Evolutionary conservation across 2,113 vertebrate species (phyloP).

Genomic region (Pelecanoides urinatrix): DNA sequence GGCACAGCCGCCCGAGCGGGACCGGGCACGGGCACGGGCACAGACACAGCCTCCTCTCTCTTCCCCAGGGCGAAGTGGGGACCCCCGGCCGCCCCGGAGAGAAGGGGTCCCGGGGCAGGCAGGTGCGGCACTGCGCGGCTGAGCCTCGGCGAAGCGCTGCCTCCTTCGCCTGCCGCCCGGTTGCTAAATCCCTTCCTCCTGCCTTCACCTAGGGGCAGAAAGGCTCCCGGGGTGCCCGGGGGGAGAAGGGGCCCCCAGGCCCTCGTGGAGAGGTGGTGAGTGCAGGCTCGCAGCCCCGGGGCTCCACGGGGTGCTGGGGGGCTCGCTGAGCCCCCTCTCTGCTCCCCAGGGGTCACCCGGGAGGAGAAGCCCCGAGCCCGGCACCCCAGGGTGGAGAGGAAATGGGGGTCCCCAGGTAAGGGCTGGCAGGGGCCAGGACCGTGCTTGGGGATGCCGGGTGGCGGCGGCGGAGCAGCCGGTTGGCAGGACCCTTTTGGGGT

Average conservation of each 20-base stretch:
- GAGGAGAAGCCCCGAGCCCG: background rate
- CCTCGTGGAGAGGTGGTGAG: background rate
- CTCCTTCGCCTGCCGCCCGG: fast-evolving
- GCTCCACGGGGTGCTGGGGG: background rate
- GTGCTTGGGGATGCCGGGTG: background rate
- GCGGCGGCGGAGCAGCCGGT: background rate
- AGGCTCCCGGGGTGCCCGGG: background rate
- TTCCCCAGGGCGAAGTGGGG: background rate
- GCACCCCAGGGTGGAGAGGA: background rate
- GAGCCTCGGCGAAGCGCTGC: background rate
- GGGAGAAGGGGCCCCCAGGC: background rate
- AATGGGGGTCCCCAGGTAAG: background rate
- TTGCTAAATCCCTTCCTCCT: background rate
- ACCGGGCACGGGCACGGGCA: no score
- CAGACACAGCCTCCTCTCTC: background rate
- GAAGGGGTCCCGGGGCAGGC: background rate
- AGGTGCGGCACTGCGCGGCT: background rate
- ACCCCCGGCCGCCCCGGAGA: background rate
- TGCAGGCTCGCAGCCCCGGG: background rate
- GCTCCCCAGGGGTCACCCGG: background rate
- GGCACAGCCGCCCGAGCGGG: background rate
- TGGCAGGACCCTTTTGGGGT: background rate
- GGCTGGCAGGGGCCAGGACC: background rate
- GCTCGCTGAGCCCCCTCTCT: background rate
- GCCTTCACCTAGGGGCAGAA: background rate